A percentile compares a stretch with the other conserved stretches of the same genome.
Conservation (phyloP, 2,797 vertebrate species). For the Iguana delicatissima region DNA sequence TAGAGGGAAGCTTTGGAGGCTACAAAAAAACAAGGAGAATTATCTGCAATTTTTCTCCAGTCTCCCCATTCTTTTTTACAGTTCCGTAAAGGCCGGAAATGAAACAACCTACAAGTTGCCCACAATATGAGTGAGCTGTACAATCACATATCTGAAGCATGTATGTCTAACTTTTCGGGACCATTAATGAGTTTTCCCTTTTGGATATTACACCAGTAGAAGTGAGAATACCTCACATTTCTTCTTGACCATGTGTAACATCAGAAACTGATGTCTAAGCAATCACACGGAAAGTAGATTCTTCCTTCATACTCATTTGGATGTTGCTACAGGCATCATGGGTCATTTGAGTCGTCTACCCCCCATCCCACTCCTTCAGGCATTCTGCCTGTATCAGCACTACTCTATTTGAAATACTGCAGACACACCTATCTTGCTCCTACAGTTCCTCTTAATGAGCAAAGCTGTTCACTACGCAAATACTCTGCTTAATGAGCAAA, state of each 20-base stretch:
- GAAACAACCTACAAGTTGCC: not conserved
- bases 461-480: not conserved
- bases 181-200: not conserved
- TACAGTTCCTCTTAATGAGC: not conserved
- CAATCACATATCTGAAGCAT: not conserved
- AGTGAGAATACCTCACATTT: not conserved
- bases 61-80: not conserved
- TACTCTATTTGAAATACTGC: not conserved
- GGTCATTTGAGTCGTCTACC: not conserved
- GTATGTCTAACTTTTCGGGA: not conserved
- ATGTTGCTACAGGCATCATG: not conserved
- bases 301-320: not conserved
- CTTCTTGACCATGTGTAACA: not conserved
- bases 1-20: not conserved
- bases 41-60: not conserved
- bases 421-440: not conserved
- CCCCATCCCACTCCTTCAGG: too few relatives aligned
- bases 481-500: constrained; percentile 8
- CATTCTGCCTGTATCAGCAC: not conserved
- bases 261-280: not conserved
- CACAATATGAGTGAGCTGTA: not conserved
- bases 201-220: not conserved
- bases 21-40: not conserved
- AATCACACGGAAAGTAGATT: not conserved
- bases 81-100: not conserved